Base-by-base conservation (phyloP, 2,888 invertebrate genomes). In the Lepidochitona cinerea region DNA sequence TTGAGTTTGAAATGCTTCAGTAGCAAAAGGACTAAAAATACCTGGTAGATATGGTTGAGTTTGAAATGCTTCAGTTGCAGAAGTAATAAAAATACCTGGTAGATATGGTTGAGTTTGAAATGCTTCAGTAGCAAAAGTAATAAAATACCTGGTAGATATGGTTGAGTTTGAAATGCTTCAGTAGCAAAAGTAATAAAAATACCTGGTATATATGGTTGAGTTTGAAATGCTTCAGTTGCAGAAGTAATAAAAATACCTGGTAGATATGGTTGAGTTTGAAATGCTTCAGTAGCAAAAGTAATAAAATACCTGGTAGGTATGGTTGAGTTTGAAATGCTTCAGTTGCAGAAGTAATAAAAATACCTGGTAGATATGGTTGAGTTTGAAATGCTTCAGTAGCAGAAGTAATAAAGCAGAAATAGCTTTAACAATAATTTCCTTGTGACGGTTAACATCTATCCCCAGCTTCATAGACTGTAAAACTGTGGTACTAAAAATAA, bases 351-450 rank as follows among this genome's bases (percentile, higher is more conserved):
- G 49, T 7, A 2, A 5, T 49, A 35, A 18, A 65, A 41, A 74
- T 76, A 90, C 90, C 88, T 99, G 99, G 91, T 98, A 99, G 66
- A 99, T 93, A 92, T 99, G 99, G 92, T 98, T 99, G 64, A 95
- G 86, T 92, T 99, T 99, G 87, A 99, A 97, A 92, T 99, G 98
- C 92, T 99, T 99, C 80, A 99, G 92, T 71, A 99, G 93, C 12
- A 99, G 92, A 74, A 99, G 91, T 71, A 99, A 92, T 82, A 98
- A 81, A 0, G 86, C 90, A 64, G 90, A 90, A 69, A 91, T 90
- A 18, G 98, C 96, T 92, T 99, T 99, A 0, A 99, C 98, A 83
- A 99, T 97, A 71, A 99, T 97, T 92, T 99, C 97, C 91, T 99
- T 99, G 91, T 99, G 99, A 72, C 99, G 93, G 90, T 97, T 98